Evolutionary conservation across 2,797 vertebrate genomes (phyloP), one percentile per base, ranked within the genome.

Genomic region (Pipistrellus pipistrellus): DNA sequence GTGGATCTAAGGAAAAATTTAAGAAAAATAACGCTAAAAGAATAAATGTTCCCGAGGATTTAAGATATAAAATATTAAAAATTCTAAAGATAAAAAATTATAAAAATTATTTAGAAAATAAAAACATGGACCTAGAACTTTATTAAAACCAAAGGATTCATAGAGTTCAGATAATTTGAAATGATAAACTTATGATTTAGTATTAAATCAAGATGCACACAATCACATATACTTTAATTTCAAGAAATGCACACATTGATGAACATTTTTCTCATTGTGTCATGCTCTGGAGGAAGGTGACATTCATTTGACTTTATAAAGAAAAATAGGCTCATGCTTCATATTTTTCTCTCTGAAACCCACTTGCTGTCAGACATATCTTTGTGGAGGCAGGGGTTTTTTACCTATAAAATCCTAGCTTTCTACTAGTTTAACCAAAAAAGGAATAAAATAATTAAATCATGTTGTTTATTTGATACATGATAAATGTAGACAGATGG

Each of bases 21-120:
- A 69, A 93, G 27, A 78, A 95, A 32, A 91, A 78, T 64, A 82
- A 75, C 38, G 71, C 87, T 81, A 76, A 85, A 85, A 75, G 13
- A 93, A 76, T 64, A 85, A 17, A 71, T 62, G 4, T 77, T 88
- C 13, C 20, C 12, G 55, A 77, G 20, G 23, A 77, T 55, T 77
- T 13, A 8, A 77, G 23, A 77, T 55, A 23, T 35, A 51, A 76
- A 51, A 77, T 77, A 53, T 77, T 55, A 77, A 77, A 35, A 35
- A 77, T 55, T 77, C 12, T 77, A 55, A 77, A 77, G 48, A 53
- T 76, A 51, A 35, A 53, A 23, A 13, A n/a, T 48, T 12, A 30
- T 12, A 30, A 12, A 53, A 93, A 59, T 21, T 35, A 15, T 35
- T 62, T 25, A 88, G 53, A 59, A 88, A 90, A 81, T 59, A 41